Percentiles rank a stretch among this genome's conserved stretches.
phyloP scores from a whole-genome alignment of 2,113 vertebrate species.

The Pelecanoides urinatrix region DNA sequence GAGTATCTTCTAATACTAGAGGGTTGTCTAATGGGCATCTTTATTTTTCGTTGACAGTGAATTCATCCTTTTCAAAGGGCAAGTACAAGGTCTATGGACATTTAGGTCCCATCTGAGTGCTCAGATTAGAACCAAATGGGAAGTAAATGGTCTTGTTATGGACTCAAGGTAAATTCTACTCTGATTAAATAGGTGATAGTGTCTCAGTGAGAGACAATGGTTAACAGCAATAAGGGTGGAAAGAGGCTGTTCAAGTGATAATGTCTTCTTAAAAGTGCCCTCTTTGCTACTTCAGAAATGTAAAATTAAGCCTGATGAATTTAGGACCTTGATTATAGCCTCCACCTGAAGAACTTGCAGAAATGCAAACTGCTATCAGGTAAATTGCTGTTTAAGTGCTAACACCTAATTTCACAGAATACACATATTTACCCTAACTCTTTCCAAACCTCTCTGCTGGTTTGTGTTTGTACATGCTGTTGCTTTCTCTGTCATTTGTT shows the following conservation, averaged over 20 bases:
- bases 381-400: neutral
- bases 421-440: neutral
- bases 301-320: constrained; percentile 4
- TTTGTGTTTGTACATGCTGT: neutral
- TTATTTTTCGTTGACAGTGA: neutral
- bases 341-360: neutral
- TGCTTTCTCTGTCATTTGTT: neutral
- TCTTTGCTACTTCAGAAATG: constrained; percentile 1
- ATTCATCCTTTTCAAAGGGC: constrained; percentile 22
- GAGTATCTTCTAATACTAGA: neutral
- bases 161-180: constrained; percentile 24
- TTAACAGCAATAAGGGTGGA: neutral
- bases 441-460: neutral
- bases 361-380: neutral
- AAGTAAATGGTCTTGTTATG: constrained; percentile 29
- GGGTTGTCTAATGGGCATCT: neutral
- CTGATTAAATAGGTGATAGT: constrained; percentile 7
- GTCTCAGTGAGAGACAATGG: neutral
- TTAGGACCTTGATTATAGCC: constrained; percentile 12
- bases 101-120: neutral
- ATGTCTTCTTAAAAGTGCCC: neutral
- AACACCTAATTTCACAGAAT: neutral
- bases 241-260: neutral
- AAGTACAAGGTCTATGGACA: neutral
- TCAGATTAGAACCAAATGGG: neutral